Base-by-base conservation (phyloP, 2,888 invertebrate species). In the Celastrina argiolus region DNA sequence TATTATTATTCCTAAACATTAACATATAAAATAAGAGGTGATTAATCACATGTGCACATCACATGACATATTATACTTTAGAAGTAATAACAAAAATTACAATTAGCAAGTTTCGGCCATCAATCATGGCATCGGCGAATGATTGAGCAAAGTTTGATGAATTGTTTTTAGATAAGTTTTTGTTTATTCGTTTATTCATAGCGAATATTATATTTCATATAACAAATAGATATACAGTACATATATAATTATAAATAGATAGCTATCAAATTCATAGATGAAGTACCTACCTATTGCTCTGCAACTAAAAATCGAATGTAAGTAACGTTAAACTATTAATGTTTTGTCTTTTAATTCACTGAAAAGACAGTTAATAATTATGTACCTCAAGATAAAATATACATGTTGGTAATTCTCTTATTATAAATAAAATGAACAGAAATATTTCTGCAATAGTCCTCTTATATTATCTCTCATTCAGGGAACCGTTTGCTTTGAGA, bases 81-180 rank as follows among this genome's bases (percentile, higher is more conserved):
- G 61, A 36, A 61, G 61, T 61, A 39, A 39, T n/a, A 61, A 61
- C 61, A 61, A 61, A 61, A 61, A 61, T 61, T 61, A 61, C 61
- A 61, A 61, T 61, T 61, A 61, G 34, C 61, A 61, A 61, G 61
- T 61, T 61, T 61, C 61, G 14, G 14, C 61, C 61, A 61, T 61
- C 61, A 39, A 61, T 61, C 61, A 61, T 36, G n/a, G 2, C 36
- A 36, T 61, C 39, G 39, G 22, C 22, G 39, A 61, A 22, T 61
- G 39, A 61, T 61, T 14, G 61, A 61, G 18, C 61, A 39, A 36
- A 61, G 61, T 61, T 61, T 61, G 39, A 61, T 61, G 39, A 61
- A 61, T 22, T 39, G 61, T 61, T 61, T 59, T 61, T 61, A 36
- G 61, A 61, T 22, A 61, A 22, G 36, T 61, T 22, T 61, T 61